Evolutionary conservation across 2,113 vertebrate genomes (phyloP).

Genomic region (Hypocryptadius cinnamomeus): DNA sequence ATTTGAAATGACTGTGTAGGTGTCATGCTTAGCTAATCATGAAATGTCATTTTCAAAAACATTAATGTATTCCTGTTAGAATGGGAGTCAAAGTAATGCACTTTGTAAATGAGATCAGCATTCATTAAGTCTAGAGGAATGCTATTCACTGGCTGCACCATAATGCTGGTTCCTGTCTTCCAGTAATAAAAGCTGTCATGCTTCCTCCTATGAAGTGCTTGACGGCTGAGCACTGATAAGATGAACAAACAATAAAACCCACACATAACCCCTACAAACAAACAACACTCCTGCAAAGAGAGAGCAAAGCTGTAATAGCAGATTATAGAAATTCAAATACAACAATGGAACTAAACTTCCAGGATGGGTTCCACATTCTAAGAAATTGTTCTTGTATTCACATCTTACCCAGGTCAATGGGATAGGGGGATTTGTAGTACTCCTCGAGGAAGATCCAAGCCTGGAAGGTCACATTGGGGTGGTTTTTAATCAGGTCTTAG

Average conservation of each 20-base stretch:
- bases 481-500: not conserved
- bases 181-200: slow-evolving; percentile 24
- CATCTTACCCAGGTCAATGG: not conserved
- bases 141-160: not conserved
- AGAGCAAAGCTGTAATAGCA: not conserved
- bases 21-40: slow-evolving; percentile 52
- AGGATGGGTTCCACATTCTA: not conserved
- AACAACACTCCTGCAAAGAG: not conserved
- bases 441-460: not conserved
- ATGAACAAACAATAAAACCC: not conserved
- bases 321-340: not conserved
- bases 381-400: not conserved
- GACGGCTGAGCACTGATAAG: not conserved
- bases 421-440: not conserved
- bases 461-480: not conserved
- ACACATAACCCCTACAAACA: not conserved
- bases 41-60: slow-evolving; percentile 54
- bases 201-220: not conserved
- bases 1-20: slow-evolving; percentile 48
- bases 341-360: not conserved
- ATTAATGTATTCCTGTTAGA: slow-evolving; percentile 32
- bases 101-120: slow-evolving; percentile 41
- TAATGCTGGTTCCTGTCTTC: not conserved
- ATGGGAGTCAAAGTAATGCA: not conserved
- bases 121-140: slow-evolving; percentile 29